phyloP scores from a whole-genome alignment of 2,888 invertebrate genomes.

The Pachycephus smyrnensis region DNA sequence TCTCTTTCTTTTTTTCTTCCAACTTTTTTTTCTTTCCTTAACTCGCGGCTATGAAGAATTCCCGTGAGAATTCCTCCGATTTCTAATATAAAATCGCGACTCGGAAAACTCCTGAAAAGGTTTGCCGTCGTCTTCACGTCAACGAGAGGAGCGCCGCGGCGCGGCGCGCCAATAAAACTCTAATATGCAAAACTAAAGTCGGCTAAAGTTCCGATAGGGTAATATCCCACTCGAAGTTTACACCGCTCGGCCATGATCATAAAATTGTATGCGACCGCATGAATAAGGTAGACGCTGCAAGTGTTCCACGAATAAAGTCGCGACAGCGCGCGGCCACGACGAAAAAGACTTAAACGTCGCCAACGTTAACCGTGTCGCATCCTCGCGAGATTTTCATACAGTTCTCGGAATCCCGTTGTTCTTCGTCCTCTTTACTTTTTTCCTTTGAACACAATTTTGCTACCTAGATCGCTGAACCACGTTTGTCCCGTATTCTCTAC shows the following conservation, averaged over 20 bases:
- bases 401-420: not conserved
- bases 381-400: not conserved
- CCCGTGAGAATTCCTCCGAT: not conserved
- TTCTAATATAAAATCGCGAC: not conserved
- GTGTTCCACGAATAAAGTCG: not conserved
- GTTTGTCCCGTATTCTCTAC: not conserved
- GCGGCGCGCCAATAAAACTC: not conserved
- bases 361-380: not conserved
- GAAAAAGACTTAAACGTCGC: not conserved
- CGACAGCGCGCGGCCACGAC: not conserved
- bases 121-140: not conserved
- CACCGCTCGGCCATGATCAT: not conserved
- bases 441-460: not conserved
- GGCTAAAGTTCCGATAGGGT: not conserved
- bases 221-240: conserved; percentile 9
- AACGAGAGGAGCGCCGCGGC: not conserved
- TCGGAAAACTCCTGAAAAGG: not conserved
- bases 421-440: not conserved
- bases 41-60: not conserved
- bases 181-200: not conserved
- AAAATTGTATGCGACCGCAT: conserved; percentile 6
- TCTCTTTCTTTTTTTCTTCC: not conserved
- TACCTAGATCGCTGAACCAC: not conserved
- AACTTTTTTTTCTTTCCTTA: not conserved
- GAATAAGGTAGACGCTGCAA: conserved; percentile 3